Base-by-base conservation (phyloP, 2,797 vertebrate species). In the Trachurus trachurus region DNA sequence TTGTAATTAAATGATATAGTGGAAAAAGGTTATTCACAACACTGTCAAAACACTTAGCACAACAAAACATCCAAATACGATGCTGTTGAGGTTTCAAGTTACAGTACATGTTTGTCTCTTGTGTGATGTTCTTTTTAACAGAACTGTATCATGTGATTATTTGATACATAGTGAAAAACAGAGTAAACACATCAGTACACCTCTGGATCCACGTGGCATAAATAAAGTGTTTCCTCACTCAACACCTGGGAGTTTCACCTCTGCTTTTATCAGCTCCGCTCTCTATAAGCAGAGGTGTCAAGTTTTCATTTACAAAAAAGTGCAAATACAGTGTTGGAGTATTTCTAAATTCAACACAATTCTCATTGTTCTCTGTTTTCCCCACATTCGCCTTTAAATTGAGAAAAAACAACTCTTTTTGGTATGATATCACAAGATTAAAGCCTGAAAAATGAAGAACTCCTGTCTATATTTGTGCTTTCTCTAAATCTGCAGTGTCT, bases 311-410 rank as follows among this genome's bases (percentile, higher is more conserved):
- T 49, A 47, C 50, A 60, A n/a, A 50, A n/a, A 66, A 15, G 56
- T 45, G 19, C 22, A 76, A 66, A 13, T 2, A 9, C 5, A 9
- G 31, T 31, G 57, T 64, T 15, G n/a, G 13, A 49, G 44, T 31
- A 59, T 56, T 62, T 75, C 12, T 10, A 61, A 71, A 57, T 62
- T 39, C 49, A 64, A 56, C 54, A 52, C 37, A 9, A 57, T 67
- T 71, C 19, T 65, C 19, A 58, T 71, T n/a, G n/a, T 56, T 22
- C 29, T 70, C 59, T 69, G 60, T 61, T 64, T 80, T 79, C 54
- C 11, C 9, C 62, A 80, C 57, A 66, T 74, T 76, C 13, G 0
- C 6, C 11, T 29, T 47, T 26, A 29, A 74, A 65, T 22, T 56
- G 0, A 0, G 21, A 76, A 61, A 45, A 37, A 37, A 37, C 26